phyloP scores from a whole-genome alignment of 2,113 vertebrate genomes.

The Butorides virescens region DNA sequence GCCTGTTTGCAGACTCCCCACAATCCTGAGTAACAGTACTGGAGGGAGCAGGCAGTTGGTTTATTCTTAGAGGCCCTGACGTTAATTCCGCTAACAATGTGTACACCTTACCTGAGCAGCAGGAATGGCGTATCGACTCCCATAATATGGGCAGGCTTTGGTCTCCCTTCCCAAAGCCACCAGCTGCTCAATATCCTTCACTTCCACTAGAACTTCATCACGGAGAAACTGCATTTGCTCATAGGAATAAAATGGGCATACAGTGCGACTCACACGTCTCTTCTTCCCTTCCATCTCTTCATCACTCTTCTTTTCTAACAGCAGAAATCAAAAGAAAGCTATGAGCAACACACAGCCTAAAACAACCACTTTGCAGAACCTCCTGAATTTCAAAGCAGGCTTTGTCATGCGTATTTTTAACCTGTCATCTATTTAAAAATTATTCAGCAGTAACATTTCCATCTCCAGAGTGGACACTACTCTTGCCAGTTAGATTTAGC shows the following conservation, averaged over 20 bases:
- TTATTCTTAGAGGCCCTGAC: not conserved
- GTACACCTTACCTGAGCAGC: constrained; percentile 78
- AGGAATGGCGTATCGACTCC: constrained; percentile 85
- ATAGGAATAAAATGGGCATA: constrained; percentile 82
- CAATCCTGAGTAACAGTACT: not conserved
- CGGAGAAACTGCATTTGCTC: constrained; percentile 85
- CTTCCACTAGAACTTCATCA: constrained; percentile 81
- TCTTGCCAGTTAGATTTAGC: not conserved
- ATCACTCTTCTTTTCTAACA: constrained; percentile 66
- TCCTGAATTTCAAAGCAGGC: not conserved
- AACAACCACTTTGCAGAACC: not conserved
- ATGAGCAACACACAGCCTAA: not conserved
- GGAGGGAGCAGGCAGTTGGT: not conserved
- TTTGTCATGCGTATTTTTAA: not conserved
- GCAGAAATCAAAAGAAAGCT: not conserved
- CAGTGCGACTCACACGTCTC: constrained; percentile 49
- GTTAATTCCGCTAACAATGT: not conserved
- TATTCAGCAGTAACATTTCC: not conserved
- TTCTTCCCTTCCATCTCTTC: constrained; percentile 71
- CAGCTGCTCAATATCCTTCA: constrained; percentile 91
- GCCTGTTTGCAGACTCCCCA: not conserved
- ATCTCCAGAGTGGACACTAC: not conserved
- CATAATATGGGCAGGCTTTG: constrained; percentile 90
- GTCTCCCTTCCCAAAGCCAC: constrained; percentile 80
- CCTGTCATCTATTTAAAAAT: not conserved